Percentiles rank a stretch among this genome's conserved stretches.
phyloP scores from a whole-genome alignment of 2,888 invertebrate species.

The Protodeltote pygarga region DNA sequence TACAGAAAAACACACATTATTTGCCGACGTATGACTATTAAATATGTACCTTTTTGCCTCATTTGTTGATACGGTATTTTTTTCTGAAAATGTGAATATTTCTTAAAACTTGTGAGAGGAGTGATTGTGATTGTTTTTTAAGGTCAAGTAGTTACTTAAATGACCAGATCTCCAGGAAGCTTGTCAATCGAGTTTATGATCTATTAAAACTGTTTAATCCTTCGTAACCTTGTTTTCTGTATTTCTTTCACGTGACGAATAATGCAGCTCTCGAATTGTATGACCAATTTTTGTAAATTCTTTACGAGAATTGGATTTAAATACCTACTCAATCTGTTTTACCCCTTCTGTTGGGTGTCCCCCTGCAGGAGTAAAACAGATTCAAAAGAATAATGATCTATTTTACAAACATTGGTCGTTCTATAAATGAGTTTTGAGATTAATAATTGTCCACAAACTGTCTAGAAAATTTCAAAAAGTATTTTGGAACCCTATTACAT shows the following conservation, averaged over 20 bases:
- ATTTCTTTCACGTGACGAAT: slow-evolving; percentile 3
- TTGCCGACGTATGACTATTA: no score
- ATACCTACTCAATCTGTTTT: neutral
- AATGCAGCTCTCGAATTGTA: neutral
- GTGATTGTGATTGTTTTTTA: no score
- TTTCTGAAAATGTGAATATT: no score
- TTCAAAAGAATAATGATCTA: no score
- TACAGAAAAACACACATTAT: no score
- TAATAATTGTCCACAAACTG: neutral
- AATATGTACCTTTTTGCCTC: no score
- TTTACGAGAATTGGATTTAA: no score
- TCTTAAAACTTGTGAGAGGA: no score
- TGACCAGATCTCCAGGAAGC: no score
- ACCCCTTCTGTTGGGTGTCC: no score
- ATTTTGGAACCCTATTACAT: slow-evolving; percentile 24
- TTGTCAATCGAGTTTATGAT: neutral
- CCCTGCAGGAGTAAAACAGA: no score
- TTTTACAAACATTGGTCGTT: neutral
- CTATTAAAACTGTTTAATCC: neutral
- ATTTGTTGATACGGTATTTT: no score
- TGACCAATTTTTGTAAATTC: slow-evolving; percentile 11
- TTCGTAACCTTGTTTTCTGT: neutral
- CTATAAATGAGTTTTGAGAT: neutral
- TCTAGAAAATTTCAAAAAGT: neutral
- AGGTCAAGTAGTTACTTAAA: neutral